Percentiles rank a stretch among this genome's conserved stretches.
Conservation (phyloP, 2,888 invertebrate species). For the Meliscaeva auricollis region DNA sequence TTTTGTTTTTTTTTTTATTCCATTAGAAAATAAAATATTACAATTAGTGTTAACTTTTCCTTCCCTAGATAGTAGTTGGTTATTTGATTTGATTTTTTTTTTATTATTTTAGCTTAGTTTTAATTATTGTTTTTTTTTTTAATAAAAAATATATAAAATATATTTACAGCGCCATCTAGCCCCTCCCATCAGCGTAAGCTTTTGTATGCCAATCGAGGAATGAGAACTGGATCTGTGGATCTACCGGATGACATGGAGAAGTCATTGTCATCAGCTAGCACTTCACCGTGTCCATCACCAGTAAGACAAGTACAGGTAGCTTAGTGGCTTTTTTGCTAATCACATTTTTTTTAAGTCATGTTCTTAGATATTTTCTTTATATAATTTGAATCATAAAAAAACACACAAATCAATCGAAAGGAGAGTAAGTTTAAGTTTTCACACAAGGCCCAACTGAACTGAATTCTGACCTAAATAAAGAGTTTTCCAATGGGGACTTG, state of each 20-base stretch:
- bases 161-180: slow-evolving; percentile 92
- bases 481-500: no score
- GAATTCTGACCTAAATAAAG: no score
- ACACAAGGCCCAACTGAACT: no score
- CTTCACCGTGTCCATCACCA: slow-evolving; percentile 97
- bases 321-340: slow-evolving; percentile 72
- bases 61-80: slow-evolving; percentile 46
- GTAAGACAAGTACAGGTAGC: slow-evolving; percentile 86
- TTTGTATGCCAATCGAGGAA: slow-evolving; percentile 90
- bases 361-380: not conserved
- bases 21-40: slow-evolving; percentile 37
- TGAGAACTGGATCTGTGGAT: slow-evolving; percentile 97
- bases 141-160: slow-evolving; percentile 10
- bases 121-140: not conserved
- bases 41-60: slow-evolving; percentile 6
- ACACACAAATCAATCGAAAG: no score
- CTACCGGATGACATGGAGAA: slow-evolving; percentile 96
- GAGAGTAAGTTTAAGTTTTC: no score
- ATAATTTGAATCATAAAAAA: not conserved
- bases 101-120: not conserved
- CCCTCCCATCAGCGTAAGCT: slow-evolving; percentile 94
- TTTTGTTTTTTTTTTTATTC: slow-evolving; percentile 14
- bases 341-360: not conserved
- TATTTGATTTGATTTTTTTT: not conserved
- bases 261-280: slow-evolving; percentile 95